These are phyloP conservation scores for Pyralis farinalis DNA, from an alignment of 2,888 invertebrate species.

Conservation along the genomic window DNA sequence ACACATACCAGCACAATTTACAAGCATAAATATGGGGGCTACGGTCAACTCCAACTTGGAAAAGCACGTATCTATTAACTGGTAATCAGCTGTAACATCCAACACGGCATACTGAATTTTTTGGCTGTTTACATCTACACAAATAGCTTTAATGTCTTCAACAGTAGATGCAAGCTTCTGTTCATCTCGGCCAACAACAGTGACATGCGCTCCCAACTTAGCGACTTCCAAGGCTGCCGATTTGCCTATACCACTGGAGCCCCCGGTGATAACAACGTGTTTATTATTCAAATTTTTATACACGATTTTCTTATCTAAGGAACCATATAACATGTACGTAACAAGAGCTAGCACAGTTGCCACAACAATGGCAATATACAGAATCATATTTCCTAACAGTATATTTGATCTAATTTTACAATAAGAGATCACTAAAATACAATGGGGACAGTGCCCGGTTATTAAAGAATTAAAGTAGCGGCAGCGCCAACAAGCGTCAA, in stretches of 20 bases:
- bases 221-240: conserved; percentile 89
- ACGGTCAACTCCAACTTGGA: conserved; percentile 82
- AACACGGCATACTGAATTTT: conserved; percentile 83
- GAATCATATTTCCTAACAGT: conserved; percentile 17
- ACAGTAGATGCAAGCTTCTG: conserved; percentile 84
- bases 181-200: conserved; percentile 92
- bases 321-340: conserved; percentile 26
- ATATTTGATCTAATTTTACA: no score
- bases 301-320: conserved; percentile 44
- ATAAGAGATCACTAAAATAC: no score
- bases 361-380: conserved; percentile 10
- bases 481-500: no score
- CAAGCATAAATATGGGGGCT: conserved; percentile 93
- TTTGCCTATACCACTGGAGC: conserved; percentile 97
- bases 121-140: conserved; percentile 35
- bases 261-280: conserved; percentile 92
- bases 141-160: conserved; percentile 69
- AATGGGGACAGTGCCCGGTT: no score
- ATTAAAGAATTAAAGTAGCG: no score
- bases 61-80: conserved; percentile 80
- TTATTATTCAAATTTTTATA: conserved; percentile 64
- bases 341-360: conserved; percentile 7
- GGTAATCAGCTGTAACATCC: conserved; percentile 85
- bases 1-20: conserved; percentile 96
- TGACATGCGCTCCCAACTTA: conserved; percentile 91